Conservation (phyloP, 2,113 vertebrate genomes). For the Morone saxatilis region DNA sequence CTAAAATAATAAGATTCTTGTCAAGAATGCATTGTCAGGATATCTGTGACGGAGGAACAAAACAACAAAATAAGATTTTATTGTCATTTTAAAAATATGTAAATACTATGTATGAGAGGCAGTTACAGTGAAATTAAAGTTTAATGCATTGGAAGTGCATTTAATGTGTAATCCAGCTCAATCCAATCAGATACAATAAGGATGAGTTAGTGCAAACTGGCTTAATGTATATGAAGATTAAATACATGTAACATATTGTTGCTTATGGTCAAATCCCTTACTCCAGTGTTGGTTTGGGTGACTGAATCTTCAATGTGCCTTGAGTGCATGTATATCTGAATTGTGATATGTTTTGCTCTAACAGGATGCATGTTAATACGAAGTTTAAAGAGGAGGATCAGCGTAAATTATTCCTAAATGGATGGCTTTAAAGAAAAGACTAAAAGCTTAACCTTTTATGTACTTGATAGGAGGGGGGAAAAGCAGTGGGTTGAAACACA, state of each 20-base stretch:
- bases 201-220: constrained; percentile 7
- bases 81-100: constrained; percentile 9
- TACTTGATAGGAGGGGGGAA: background rate
- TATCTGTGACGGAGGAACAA: background rate
- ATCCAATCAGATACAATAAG: constrained; percentile 16
- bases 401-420: constrained; percentile 40
- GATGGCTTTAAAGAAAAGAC: constrained; percentile 9
- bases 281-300: background rate
- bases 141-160: background rate
- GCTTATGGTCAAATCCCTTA: constrained; percentile 20
- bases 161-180: constrained; percentile 15
- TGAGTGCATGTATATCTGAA: background rate
- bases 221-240: constrained; percentile 48
- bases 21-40: background rate
- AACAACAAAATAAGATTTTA: background rate
- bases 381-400: constrained; percentile 34
- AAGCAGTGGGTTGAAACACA: background rate
- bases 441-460: constrained; percentile 28
- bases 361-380: constrained; percentile 11
- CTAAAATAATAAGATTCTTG: background rate
- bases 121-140: background rate
- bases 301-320: background rate
- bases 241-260: constrained; percentile 22
- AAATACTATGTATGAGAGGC: background rate
- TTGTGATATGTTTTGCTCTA: constrained; percentile 7